phyloP scores from a whole-genome alignment of 1,140 invertebrate species.

The Lepidurus arcticus region DNA sequence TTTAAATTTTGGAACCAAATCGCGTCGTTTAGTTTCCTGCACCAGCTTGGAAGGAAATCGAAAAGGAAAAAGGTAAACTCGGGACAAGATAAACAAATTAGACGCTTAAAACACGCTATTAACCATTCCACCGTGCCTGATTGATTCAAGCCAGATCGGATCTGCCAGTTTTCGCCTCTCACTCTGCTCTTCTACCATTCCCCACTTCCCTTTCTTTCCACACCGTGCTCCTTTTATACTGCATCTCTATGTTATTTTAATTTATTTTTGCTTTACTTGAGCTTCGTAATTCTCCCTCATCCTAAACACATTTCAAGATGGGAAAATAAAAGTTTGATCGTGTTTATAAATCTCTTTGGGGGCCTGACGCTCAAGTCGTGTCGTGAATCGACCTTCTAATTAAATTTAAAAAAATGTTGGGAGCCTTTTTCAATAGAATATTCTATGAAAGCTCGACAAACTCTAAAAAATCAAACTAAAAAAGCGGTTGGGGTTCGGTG shows the following conservation, averaged over 20 bases:
- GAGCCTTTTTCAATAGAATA: background rate
- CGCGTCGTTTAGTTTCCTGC: no score
- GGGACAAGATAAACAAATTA: background rate
- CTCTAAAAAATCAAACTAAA: background rate
- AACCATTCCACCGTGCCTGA: background rate
- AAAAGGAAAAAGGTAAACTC: no score
- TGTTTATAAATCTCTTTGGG: background rate
- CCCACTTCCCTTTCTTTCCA: background rate
- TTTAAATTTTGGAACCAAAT: no score
- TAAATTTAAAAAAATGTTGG: background rate
- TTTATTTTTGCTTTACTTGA: background rate
- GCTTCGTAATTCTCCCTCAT: background rate
- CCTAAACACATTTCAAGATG: background rate
- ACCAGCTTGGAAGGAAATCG: no score
- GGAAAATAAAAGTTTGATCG: background rate
- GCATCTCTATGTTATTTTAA: background rate
- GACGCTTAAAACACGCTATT: no score
- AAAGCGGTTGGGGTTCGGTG: background rate
- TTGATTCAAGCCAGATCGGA: background rate
- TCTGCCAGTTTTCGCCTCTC: background rate
- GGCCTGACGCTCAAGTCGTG: background rate
- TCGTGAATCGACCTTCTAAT: background rate
- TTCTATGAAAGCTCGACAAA: background rate
- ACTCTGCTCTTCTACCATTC: background rate
- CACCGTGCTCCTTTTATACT: background rate